phyloP scores from a whole-genome alignment of 2,113 vertebrate genomes.

The Apaloderma vittatum region DNA sequence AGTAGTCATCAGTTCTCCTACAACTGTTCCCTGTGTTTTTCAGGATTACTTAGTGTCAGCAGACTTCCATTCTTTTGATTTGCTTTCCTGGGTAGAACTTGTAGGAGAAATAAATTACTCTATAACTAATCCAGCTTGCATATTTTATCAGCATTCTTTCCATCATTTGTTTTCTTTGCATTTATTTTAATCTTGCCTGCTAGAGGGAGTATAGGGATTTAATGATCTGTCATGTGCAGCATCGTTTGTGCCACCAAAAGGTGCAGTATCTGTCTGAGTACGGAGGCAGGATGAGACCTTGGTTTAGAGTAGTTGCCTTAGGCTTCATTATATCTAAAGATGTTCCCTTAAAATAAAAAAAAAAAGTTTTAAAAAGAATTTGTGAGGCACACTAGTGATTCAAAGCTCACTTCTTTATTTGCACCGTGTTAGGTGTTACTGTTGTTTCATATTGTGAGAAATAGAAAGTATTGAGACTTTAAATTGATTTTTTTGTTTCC shows the following conservation, averaged over 20 bases:
- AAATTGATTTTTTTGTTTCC: background rate
- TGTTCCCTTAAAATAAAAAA: background rate
- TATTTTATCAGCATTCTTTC: slow-evolving; percentile 66
- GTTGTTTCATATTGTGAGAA: background rate
- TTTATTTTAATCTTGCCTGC: slow-evolving; percentile 58
- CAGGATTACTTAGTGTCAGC: slow-evolving; percentile 72
- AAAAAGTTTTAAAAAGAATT: background rate
- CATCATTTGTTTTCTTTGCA: slow-evolving; percentile 55
- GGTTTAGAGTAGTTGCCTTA: background rate
- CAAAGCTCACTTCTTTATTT: background rate
- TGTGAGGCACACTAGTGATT: accelerated
- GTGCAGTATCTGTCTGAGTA: background rate
- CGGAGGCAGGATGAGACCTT: background rate
- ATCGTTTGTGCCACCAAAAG: background rate
- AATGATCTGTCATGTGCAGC: background rate
- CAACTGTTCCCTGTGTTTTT: slow-evolving; percentile 55
- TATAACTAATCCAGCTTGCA: slow-evolving; percentile 69
- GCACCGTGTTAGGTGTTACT: accelerated
- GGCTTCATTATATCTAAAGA: background rate
- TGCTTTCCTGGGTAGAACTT: slow-evolving; percentile 72
- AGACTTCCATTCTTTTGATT: slow-evolving; percentile 68
- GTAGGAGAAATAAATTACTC: slow-evolving; percentile 72
- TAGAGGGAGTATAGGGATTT: slow-evolving; percentile 28
- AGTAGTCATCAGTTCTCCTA: slow-evolving; percentile 70
- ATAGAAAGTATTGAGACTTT: background rate